These are phyloP conservation scores for Tragelaphus eurycerus DNA, from an alignment of 2,797 vertebrate species.

Conservation along the genomic window DNA sequence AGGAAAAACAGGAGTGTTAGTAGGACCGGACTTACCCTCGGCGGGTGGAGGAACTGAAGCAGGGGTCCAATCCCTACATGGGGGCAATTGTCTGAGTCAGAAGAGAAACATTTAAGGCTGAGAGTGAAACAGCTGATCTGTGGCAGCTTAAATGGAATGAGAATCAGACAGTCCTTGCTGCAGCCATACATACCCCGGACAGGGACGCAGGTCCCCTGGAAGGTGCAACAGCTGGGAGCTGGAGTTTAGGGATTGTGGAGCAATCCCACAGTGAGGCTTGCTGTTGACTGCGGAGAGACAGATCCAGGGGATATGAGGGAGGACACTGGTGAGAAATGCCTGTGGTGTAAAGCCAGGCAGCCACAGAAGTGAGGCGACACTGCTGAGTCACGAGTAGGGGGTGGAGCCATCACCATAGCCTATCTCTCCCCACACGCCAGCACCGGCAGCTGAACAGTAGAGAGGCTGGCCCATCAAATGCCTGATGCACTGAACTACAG, in stretches of 20 bases:
- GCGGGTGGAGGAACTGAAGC: neutral
- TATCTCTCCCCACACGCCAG: accelerated
- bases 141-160: neutral
- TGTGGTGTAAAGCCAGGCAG: neutral
- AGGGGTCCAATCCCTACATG: neutral
- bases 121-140: neutral
- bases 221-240: neutral
- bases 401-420: neutral
- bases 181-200: neutral
- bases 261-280: neutral
- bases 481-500: neutral
- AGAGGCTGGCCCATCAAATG: neutral
- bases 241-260: neutral
- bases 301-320: neutral
- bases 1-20: neutral
- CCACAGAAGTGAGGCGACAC: neutral
- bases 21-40: neutral
- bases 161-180: neutral
- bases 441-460: accelerated
- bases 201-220: neutral
- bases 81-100: neutral
- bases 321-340: neutral
- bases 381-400: neutral
- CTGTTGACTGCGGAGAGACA: neutral
- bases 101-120: neutral